Conservation (phyloP, 2,113 vertebrate species). For the Syngnathus typhle region DNA sequence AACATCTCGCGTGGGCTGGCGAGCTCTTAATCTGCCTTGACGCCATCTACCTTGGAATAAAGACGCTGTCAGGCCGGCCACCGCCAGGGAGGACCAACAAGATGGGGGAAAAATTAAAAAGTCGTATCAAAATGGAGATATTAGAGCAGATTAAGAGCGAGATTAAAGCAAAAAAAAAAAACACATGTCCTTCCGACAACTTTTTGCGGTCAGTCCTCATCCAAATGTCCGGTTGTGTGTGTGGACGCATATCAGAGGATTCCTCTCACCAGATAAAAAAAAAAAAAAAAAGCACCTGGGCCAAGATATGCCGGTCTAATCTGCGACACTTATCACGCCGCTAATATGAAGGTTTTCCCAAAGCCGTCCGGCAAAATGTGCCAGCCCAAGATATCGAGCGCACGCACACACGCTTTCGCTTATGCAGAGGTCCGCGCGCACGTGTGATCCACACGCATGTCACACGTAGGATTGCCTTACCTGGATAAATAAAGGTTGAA, state of each 20-base stretch:
- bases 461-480: slow-evolving; percentile 31
- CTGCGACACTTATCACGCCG: slow-evolving; percentile 68
- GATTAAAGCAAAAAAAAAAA: background rate
- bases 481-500: background rate
- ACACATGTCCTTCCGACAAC: slow-evolving; percentile 28
- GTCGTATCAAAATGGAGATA: background rate
- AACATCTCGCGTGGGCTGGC: slow-evolving; percentile 9
- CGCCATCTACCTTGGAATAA: slow-evolving; percentile 59
- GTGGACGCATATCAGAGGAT: slow-evolving; percentile 69
- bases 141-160: background rate
- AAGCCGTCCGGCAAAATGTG: slow-evolving; percentile 54
- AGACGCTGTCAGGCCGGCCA: slow-evolving; percentile 54
- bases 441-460: slow-evolving; percentile 5
- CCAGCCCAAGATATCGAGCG: slow-evolving; percentile 59
- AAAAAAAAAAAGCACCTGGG: slow-evolving; percentile 63
- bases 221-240: slow-evolving; percentile 68
- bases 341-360: slow-evolving; percentile 60
- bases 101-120: background rate
- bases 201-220: slow-evolving; percentile 75
- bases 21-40: slow-evolving; percentile 31
- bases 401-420: slow-evolving; percentile 17
- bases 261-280: slow-evolving; percentile 67
- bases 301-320: slow-evolving; percentile 73
- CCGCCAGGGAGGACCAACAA: background rate
- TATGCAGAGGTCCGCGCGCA: too few relatives aligned